Base-by-base conservation (phyloP, 2,888 invertebrate genomes). In the Heliconius charithonia region DNA sequence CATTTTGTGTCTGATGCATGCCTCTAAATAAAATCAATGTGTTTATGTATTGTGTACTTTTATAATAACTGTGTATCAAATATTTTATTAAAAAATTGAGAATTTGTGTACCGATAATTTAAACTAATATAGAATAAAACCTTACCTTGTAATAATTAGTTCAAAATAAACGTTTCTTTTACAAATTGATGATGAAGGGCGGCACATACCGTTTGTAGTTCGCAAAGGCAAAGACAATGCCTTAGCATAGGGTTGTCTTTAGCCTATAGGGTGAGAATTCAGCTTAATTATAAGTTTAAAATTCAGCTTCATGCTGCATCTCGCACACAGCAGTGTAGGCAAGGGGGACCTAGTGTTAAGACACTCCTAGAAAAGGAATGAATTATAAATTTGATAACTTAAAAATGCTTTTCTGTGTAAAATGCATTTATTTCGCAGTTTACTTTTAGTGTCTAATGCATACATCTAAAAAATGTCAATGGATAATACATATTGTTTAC, bases 171-270 rank as follows among this genome's bases (percentile, higher is more conserved):
- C 7, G 6, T 81, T 84, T 22, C 45, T 66, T 66, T 66, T 25
- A 67, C 41, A 32, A 16, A 41, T 45, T 45, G 25, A 62, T 62
- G 27, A 27, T 74, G 74, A 63, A 37, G 73, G 41, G 41, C 73
- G 73, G 63, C 74, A 74, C 63, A 37, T 62, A 41, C 45, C 74
- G 74, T 74, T 63, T 74, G 27, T 74, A 63, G 59, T 74, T 63
- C 73, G 32, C 32, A 7, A 32, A 32, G 32, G 32, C 32, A 32
- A 32, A 63, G 41, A 32, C 72, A 56, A 72, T 56, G 56, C 25
- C 62, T 73, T 25, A 63, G 73, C 62, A 73, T 73, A 73, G 74
- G 41, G 59, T 63, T 19, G 16, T 56, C 22, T 56, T 51, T 51
- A 25, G 63, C 19, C 41, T 41, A 74, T 63, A 74, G 63, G 22